phyloP scores from a whole-genome alignment of 2,888 invertebrate genomes.

The Orgyia antiqua region DNA sequence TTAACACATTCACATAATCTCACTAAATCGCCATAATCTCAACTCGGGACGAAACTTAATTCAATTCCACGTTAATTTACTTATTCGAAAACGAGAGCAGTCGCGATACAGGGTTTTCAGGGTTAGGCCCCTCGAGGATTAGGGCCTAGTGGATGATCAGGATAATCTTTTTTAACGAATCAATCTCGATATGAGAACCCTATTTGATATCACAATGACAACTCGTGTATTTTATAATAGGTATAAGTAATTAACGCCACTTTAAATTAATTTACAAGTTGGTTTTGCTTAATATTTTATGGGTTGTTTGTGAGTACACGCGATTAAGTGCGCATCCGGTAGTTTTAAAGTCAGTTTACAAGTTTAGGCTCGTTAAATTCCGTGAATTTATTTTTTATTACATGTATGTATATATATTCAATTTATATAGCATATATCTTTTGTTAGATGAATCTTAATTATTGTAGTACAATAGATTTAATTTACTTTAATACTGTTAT shows the following conservation, averaged over 20 bases:
- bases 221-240: slow-evolving; percentile 12
- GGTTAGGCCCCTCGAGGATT: slow-evolving; percentile 43
- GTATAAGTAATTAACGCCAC: slow-evolving; percentile 9
- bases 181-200: slow-evolving; percentile 31
- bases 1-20: slow-evolving; percentile 74
- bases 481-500: too few relatives aligned
- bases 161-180: slow-evolving; percentile 60
- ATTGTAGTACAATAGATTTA: too few relatives aligned
- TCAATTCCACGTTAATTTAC: slow-evolving; percentile 72
- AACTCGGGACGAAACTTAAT: slow-evolving; percentile 64
- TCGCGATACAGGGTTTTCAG: slow-evolving; percentile 48
- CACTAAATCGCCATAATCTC: slow-evolving; percentile 69
- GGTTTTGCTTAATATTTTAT: slow-evolving; percentile 5
- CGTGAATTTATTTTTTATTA: background rate
- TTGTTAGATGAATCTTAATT: too few relatives aligned
- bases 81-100: slow-evolving; percentile 66
- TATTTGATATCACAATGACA: slow-evolving; percentile 16
- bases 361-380: slow-evolving; percentile 1
- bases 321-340: slow-evolving; percentile 8
- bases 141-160: slow-evolving; percentile 44
- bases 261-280: slow-evolving; percentile 7
- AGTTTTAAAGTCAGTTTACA: slow-evolving; percentile 3
- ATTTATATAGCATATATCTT: background rate
- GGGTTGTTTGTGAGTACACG: slow-evolving; percentile 2
- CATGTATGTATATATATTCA: background rate